Evolutionary conservation across 2,797 vertebrate genomes (phyloP).

Genomic region (Myotis pilosus): DNA sequence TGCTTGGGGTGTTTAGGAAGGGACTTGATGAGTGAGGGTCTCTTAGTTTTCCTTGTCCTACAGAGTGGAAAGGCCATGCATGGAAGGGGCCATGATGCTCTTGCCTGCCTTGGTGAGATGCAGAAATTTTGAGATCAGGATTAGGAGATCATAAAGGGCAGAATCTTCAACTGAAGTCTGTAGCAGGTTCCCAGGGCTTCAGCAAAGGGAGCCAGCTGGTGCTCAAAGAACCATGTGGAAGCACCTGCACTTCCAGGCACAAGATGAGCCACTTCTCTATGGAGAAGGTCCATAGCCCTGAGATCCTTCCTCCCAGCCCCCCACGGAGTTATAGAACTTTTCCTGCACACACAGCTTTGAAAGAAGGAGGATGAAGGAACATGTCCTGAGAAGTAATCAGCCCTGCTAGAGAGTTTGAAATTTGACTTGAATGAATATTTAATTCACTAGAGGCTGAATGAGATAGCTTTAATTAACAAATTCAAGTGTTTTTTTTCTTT

Average conservation of each 20-base stretch:
- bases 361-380: background rate
- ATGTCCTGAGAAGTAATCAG: background rate
- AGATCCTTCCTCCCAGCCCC: background rate
- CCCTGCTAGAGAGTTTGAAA: background rate
- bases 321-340: background rate
- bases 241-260: background rate
- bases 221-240: background rate
- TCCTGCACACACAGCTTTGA: background rate
- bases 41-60: background rate
- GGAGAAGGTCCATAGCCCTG: background rate
- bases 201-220: background rate
- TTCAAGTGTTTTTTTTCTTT: background rate
- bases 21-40: background rate
- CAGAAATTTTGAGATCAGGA: background rate
- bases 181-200: background rate
- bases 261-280: background rate
- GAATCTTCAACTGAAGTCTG: background rate
- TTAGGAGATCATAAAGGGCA: background rate
- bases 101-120: background rate
- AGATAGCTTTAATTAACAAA: background rate
- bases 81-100: background rate
- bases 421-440: background rate
- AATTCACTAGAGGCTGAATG: background rate
- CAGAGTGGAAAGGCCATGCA: background rate
- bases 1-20: background rate